Percentiles rank a stretch among this genome's conserved stretches.
Conservation (phyloP, 2,113 vertebrate species). For the Meles meles region DNA sequence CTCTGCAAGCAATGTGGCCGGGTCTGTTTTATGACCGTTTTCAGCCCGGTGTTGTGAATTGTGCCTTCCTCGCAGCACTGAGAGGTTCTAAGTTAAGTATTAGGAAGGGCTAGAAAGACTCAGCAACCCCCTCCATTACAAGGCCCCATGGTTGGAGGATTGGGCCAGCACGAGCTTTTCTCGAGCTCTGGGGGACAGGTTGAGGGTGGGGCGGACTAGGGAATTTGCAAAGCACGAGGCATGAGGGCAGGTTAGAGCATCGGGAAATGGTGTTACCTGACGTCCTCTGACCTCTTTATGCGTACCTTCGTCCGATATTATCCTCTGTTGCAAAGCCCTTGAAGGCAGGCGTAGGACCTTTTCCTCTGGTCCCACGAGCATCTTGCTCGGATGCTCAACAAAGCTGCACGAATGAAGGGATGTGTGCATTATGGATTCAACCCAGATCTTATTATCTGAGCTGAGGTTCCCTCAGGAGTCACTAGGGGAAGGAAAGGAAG, state of each 20-base stretch:
- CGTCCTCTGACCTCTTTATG: background rate
- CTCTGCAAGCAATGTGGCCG: background rate
- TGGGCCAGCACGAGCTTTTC: background rate
- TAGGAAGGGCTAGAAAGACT: background rate
- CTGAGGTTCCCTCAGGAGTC: background rate
- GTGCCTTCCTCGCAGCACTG: background rate
- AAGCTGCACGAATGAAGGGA: background rate
- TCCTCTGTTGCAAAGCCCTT: background rate
- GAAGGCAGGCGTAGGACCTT: background rate
- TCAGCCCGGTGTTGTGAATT: background rate
- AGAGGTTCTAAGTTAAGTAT: background rate
- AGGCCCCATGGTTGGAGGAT: background rate
- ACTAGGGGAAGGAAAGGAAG: background rate
- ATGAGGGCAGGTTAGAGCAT: background rate
- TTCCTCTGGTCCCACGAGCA: background rate
- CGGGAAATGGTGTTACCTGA: background rate
- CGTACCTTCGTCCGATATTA: background rate
- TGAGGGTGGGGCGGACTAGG: background rate
- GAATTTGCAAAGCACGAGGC: background rate
- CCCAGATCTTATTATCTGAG: background rate
- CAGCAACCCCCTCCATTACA: rapidly evolving
- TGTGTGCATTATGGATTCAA: background rate
- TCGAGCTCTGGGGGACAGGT: background rate
- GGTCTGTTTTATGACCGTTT: background rate
- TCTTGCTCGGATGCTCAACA: background rate